phyloP scores from a whole-genome alignment of 2,797 vertebrate genomes.

The Spea hammondii region DNA sequence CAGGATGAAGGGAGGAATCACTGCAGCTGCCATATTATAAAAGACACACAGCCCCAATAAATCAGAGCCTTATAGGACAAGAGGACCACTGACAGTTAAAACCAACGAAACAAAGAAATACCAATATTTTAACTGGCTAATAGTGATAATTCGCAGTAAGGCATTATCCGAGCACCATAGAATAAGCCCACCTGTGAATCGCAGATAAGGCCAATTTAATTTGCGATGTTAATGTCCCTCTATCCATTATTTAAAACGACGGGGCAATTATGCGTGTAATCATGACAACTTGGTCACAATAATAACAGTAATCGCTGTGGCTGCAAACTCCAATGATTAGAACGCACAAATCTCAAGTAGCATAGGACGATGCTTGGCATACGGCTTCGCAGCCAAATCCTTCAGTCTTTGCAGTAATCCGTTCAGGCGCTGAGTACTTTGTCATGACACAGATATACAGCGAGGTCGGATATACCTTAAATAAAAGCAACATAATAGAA shows the following conservation, averaged over 20 bases:
- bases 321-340: conserved; percentile 27
- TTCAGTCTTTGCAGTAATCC: not conserved
- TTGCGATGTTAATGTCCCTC: conserved; percentile 42
- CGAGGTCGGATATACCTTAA: not conserved
- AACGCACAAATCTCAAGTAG: not conserved
- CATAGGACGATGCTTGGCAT: conserved; percentile 11
- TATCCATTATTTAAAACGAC: conserved; percentile 40
- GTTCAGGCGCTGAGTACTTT: not conserved
- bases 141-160: conserved; percentile 9
- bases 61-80: conserved; percentile 27
- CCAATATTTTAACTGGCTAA: conserved; percentile 26
- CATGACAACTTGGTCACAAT: conserved; percentile 49
- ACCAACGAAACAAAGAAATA: conserved; percentile 31
- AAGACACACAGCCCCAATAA: conserved; percentile 22
- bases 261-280: conserved; percentile 49
- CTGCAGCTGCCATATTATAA: conserved; percentile 42
- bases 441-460: not conserved
- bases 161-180: conserved; percentile 9
- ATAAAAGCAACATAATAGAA: not conserved
- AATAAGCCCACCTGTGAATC: conserved; percentile 45
- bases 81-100: conserved; percentile 27
- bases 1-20: conserved; percentile 31
- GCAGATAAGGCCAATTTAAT: conserved; percentile 48
- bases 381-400: not conserved
- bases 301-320: conserved; percentile 45